Evolutionary conservation across 2,797 vertebrate genomes (phyloP), one percentile per base, ranked within the genome.

Genomic region (Centropyge bicolor): DNA sequence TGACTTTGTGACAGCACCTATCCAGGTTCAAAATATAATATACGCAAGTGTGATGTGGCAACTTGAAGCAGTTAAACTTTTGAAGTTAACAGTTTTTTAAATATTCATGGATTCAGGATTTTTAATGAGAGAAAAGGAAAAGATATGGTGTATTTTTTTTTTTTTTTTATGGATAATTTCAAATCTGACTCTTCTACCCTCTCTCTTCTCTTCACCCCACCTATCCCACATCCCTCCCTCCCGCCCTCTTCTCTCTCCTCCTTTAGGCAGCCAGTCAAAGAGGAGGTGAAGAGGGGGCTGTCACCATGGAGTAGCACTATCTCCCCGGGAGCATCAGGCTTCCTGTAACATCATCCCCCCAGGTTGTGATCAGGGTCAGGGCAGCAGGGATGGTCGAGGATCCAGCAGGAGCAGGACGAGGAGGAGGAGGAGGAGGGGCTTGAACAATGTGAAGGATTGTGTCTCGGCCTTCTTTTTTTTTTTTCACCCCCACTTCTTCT

Each of bases 261-360:
- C 75, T 91, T 85, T 91, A 98, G 98, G 95, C 95, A 94, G 92
- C 86, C 96, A 95, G 67, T 95, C 94, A 45, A 92, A 93, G 92
- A 95, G 95, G 95, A 97, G 96, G 94, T 98, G 96, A 98, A 86
- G 90, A 93, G 77, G 84, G 90, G 83, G 79, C 93, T 95, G 91
- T 96, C 94, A 90, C 70, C 95, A 90, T 82, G n/a, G 55, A 86
- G 70, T 84, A 90, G 92, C 84, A 72, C 86, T 77, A 83, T 94
- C 87, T 88, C 77, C 82, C 92, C 91, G 79, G 89, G 88, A 93
- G 76, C 89, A 63, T 90, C 89, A 61, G 91, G 85, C 95, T 96
- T 96, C 96, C 96, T 96, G 93, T 93, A 96, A 97, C 92, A 66
- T 89, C 92, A 95, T 93, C 91, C 93, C 65, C 71, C 41, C 80